Percentiles rank a stretch among this genome's conserved stretches.
These are phyloP conservation scores for Nephrotoma guestfalica DNA, from an alignment of 2,888 invertebrate species.

Conservation along the genomic window DNA sequence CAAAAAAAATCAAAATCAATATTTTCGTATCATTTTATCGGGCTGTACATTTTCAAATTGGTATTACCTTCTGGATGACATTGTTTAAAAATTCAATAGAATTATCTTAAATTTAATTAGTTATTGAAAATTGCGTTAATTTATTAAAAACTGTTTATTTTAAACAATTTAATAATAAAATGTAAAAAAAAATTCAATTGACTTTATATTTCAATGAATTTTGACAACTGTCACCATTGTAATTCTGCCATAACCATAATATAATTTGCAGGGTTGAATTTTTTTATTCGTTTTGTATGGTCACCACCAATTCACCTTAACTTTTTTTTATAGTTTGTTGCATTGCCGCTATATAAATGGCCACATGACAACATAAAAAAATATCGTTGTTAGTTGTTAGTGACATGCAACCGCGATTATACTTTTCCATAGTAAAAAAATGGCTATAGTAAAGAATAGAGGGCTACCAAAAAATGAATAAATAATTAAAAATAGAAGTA, in stretches of 20 bases:
- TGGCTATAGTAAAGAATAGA: too few species aligned
- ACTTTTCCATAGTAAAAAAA: too few species aligned
- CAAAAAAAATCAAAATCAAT: not conserved
- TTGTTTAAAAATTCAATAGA: not conserved
- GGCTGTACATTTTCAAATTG: not conserved
- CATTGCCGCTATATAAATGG: too few species aligned
- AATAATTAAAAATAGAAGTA: too few species aligned
- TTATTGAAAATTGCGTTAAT: not conserved
- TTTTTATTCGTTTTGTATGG: too few species aligned
- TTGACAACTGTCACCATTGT: slow-evolving; percentile 4
- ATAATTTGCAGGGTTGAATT: not conserved
- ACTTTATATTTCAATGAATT: not conserved
- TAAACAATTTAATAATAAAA: not conserved
- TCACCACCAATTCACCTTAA: too few species aligned
- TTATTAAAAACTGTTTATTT: not conserved
- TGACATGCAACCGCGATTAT: too few species aligned
- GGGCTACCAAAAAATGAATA: too few species aligned
- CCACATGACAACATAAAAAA: too few species aligned
- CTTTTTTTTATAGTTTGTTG: not conserved
- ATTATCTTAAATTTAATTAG: not conserved
- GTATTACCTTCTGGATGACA: slow-evolving; percentile 1
- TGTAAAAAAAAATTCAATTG: not conserved
- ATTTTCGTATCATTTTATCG: not conserved
- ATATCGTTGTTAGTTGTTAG: too few species aligned
- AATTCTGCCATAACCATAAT: not conserved